A percentile compares a stretch with the other conserved stretches of the same genome.
Evolutionary conservation across 92 coral and sea anemone species (phyloP).

Genomic region (Palythoa grandis): DNA sequence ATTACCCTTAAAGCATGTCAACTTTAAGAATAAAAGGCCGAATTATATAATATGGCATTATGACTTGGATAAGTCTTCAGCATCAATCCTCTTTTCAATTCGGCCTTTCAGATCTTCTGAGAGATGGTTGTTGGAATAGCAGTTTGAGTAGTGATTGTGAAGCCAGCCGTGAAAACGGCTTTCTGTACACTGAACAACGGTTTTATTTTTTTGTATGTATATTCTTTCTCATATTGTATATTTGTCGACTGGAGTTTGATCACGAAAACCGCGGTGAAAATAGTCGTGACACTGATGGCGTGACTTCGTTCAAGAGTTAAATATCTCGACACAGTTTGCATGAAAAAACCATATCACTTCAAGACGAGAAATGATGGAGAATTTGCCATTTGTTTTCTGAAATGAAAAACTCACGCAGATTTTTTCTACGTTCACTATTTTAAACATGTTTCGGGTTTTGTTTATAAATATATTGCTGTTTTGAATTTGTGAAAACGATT

Average conservation of each 20-base stretch:
- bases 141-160: background rate
- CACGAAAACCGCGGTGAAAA: background rate
- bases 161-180: slow-evolving; percentile 25
- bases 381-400: background rate
- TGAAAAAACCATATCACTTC: background rate
- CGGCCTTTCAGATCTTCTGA: background rate
- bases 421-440: background rate
- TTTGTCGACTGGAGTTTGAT: background rate
- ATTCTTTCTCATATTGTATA: background rate
- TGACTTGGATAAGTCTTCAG: background rate
- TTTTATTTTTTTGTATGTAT: background rate
- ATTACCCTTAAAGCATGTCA: background rate
- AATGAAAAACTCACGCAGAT: slow-evolving; percentile 5
- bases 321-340: slow-evolving; percentile 14
- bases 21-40: background rate
- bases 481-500: background rate
- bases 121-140: background rate
- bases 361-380: background rate
- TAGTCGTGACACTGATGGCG: slow-evolving; percentile 42
- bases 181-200: background rate
- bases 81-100: background rate
- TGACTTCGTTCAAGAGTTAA: background rate
- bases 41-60: background rate
- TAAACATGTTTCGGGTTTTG: background rate
- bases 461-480: background rate